phyloP scores from a whole-genome alignment of 2,888 invertebrate genomes.

The Chrysopilus asiliformis region DNA sequence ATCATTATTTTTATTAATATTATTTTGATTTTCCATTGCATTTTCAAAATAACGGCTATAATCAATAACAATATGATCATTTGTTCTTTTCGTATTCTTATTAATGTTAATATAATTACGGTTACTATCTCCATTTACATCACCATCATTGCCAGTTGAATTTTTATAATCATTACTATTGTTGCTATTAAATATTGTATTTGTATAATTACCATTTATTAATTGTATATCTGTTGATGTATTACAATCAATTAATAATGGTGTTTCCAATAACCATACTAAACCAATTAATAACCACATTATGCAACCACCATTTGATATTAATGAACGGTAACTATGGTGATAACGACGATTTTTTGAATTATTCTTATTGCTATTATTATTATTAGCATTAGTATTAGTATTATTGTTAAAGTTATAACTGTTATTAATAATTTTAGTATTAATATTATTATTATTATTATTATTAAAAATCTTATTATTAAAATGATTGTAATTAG shows the following conservation, averaged over 20 bases:
- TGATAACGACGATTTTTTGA: too few relatives aligned
- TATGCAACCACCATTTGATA: too few relatives aligned
- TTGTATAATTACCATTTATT: too few relatives aligned
- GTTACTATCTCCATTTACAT: too few relatives aligned
- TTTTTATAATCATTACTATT: conserved; percentile 10
- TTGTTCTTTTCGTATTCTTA: conserved; percentile 8
- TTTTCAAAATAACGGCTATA: neutral
- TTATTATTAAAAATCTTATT: conserved; percentile 4
- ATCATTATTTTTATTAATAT: neutral
- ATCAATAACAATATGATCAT: conserved; percentile 1
- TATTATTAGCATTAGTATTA: conserved; percentile 5
- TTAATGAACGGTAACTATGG: too few relatives aligned
- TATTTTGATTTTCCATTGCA: neutral
- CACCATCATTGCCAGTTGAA: neutral
- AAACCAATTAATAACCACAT: conserved; percentile 31
- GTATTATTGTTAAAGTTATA: conserved; percentile 3
- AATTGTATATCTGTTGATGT: too few relatives aligned
- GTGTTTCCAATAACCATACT: conserved; percentile 28
- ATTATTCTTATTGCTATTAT: conserved; percentile 2
- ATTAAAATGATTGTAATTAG: conserved; percentile 5
- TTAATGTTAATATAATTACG: neutral
- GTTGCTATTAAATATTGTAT: neutral
- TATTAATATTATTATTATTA: conserved; percentile 9
- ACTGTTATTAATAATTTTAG: conserved; percentile 7
- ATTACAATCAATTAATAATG: conserved; percentile 27